Percentiles rank a stretch among this genome's conserved stretches.
Evolutionary conservation across 2,888 invertebrate species (phyloP).

Genomic region (Dicyrtomina minuta): DNA sequence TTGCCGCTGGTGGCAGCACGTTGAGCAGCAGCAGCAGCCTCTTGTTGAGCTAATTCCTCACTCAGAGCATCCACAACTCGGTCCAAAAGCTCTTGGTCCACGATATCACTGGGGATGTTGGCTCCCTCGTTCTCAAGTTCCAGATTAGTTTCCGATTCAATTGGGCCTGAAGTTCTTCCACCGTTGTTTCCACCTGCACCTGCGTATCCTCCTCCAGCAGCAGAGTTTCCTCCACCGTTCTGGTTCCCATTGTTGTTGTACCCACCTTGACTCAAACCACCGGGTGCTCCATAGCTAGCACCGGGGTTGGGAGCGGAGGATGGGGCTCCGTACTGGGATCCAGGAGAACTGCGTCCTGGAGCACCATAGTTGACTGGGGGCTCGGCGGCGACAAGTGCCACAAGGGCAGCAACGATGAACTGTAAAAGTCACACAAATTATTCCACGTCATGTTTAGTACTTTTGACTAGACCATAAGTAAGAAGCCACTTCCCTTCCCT

Average conservation of each 20-base stretch:
- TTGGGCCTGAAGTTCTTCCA: too few relatives aligned
- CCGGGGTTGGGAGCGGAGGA: too few relatives aligned
- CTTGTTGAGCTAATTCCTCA: neutral
- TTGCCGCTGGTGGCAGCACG: conserved; percentile 10
- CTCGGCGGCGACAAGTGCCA: conserved; percentile 23
- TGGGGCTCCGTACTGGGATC: too few relatives aligned
- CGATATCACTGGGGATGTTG: conserved; percentile 25
- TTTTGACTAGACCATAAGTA: too few relatives aligned
- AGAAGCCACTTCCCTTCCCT: too few relatives aligned
- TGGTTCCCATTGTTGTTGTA: neutral
- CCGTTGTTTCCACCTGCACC: too few relatives aligned
- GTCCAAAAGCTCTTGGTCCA: conserved; percentile 28
- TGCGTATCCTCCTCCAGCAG: too few relatives aligned
- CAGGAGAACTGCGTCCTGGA: too few relatives aligned
- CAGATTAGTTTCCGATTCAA: neutral
- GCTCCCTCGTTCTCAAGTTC: neutral
- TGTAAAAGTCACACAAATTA: conserved; percentile 10
- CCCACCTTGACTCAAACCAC: neutral
- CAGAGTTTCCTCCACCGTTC: too few relatives aligned
- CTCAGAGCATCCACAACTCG: neutral
- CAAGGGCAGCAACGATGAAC: conserved; percentile 31
- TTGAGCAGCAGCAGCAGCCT: conserved; percentile 4
- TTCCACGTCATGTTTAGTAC: too few relatives aligned
- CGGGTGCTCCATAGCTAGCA: neutral
- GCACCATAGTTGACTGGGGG: conserved; percentile 19